Evolutionary conservation across 2,113 vertebrate genomes (phyloP).

Genomic region (Apus apus): DNA sequence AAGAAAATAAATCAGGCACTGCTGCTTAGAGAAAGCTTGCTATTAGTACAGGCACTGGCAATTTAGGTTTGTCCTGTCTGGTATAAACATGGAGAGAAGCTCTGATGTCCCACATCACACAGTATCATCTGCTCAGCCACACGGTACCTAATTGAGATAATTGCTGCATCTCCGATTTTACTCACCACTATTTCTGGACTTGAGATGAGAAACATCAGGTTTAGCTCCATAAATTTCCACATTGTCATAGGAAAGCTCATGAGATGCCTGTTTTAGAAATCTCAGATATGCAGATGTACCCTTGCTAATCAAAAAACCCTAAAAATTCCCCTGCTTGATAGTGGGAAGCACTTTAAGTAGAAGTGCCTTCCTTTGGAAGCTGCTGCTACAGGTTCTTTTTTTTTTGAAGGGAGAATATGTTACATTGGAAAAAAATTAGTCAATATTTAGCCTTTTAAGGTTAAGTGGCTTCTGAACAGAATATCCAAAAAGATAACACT

Average conservation of each 20-base stretch:
- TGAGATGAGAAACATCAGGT: not conserved
- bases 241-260: not conserved
- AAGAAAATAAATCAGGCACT: not conserved
- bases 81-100: not conserved
- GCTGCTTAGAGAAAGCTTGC: not conserved
- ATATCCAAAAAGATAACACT: not conserved
- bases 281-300: not conserved
- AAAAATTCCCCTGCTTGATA: not conserved
- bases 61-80: not conserved
- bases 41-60: not conserved
- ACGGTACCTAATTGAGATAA: conserved; percentile 55
- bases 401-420: not conserved
- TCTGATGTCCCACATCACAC: conserved; percentile 4
- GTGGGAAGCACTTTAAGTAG: not conserved
- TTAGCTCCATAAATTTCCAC: not conserved
- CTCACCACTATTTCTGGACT: conserved; percentile 4
- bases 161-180: conserved; percentile 19
- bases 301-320: not conserved
- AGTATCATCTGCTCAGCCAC: conserved; percentile 55
- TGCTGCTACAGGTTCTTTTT: not conserved
- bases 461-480: not conserved
- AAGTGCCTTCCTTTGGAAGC: not conserved
- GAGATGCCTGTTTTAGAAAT: not conserved
- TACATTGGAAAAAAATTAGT: not conserved
- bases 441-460: not conserved